phyloP scores from a whole-genome alignment of 2,797 vertebrate genomes.

The Erpetoichthys calabaricus region DNA sequence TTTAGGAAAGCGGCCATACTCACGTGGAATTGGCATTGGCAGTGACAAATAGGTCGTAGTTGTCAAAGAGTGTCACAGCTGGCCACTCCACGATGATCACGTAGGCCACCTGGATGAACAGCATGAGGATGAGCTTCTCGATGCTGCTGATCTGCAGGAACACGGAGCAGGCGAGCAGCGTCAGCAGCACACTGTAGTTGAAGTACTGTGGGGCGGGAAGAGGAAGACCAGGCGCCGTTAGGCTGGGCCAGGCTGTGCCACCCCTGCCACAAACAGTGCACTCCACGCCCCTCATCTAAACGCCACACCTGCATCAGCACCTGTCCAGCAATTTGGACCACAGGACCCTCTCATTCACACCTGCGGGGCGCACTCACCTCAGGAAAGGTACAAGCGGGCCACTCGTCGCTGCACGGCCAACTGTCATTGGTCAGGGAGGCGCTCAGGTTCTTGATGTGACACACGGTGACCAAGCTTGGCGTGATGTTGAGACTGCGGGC shows the following conservation, averaged over 20 bases:
- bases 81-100: conserved; percentile 80
- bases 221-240: conserved; percentile 7
- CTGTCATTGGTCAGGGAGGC: conserved; percentile 54
- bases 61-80: conserved; percentile 76
- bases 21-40: conserved; percentile 83
- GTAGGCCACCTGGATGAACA: conserved; percentile 72
- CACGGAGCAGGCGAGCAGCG: conserved; percentile 83
- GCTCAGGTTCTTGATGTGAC: conserved; percentile 71
- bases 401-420: conserved; percentile 56
- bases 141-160: conserved; percentile 95
- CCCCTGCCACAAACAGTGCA: too few species aligned
- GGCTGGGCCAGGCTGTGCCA: not conserved
- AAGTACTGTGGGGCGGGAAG: conserved; percentile 62
- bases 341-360: not conserved
- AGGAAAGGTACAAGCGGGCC: conserved; percentile 73
- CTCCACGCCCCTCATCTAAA: not conserved
- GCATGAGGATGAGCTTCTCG: conserved; percentile 79
- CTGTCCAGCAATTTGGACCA: not conserved
- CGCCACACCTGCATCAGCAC: not conserved
- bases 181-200: conserved; percentile 77
- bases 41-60: conserved; percentile 78
- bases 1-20: conserved; percentile 29
- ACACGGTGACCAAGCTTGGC: conserved; percentile 58
- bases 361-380: conserved; percentile 43
- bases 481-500: conserved; percentile 66